phyloP scores from a whole-genome alignment of 2,797 vertebrate species.

The Bradypodion pumilum region DNA sequence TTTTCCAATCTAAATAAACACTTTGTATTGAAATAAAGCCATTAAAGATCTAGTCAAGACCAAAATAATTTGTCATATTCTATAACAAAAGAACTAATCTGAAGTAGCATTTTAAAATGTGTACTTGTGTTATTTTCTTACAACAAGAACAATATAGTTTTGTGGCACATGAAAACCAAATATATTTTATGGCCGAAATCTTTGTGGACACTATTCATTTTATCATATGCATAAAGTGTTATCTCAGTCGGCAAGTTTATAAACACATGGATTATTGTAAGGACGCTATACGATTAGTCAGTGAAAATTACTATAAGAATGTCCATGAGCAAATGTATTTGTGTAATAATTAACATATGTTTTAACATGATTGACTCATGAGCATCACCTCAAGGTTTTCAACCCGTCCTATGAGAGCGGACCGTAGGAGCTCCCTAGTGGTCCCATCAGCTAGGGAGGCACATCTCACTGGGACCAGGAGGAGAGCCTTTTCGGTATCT shows the following conservation, averaged over 20 bases:
- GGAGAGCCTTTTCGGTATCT: too few species aligned
- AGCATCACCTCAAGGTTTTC: too few species aligned
- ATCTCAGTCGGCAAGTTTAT: not conserved
- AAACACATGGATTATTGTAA: not conserved
- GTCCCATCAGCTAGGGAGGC: too few species aligned
- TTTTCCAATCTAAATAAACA: constrained; percentile 21
- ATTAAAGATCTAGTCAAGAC: not conserved
- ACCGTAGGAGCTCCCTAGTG: too few species aligned
- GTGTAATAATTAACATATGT: not conserved
- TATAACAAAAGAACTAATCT: not conserved
- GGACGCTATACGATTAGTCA: not conserved
- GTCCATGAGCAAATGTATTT: not conserved
- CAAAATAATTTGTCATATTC: not conserved
- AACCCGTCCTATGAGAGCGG: too few species aligned
- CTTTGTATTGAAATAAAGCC: constrained; percentile 11
- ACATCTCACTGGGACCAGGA: too few species aligned
- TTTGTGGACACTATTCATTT: not conserved
- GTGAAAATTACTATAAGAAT: not conserved
- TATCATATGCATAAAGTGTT: not conserved
- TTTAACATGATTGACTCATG: too few species aligned
- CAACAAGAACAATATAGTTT: not conserved
- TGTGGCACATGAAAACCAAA: not conserved
- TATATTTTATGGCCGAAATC: not conserved
- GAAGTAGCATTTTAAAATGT: not conserved
- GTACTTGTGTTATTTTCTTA: not conserved